These are phyloP conservation scores for Crocodylus rhombifer DNA, from an alignment of 2,797 vertebrate species.

Conservation along the genomic window DNA sequence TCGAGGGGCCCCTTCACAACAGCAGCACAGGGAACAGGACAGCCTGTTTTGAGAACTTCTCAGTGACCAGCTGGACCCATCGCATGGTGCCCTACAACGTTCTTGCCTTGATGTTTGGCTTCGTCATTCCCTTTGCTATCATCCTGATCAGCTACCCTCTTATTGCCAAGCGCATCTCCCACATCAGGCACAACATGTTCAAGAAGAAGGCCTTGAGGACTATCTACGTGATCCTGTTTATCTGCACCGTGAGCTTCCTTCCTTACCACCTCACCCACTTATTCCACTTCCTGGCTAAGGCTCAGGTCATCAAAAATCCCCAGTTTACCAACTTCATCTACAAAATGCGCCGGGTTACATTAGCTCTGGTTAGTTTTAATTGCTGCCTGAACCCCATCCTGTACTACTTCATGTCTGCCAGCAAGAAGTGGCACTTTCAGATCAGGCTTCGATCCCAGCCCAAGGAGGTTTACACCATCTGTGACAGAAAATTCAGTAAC, in stretches of 20 bases:
- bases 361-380: slow-evolving; percentile 85
- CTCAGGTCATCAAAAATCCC: slow-evolving; percentile 59
- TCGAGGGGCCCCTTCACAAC: slow-evolving; percentile 78
- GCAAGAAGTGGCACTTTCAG: slow-evolving; percentile 73
- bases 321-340: slow-evolving; percentile 49
- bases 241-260: slow-evolving; percentile 87
- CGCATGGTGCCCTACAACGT: slow-evolving; percentile 74
- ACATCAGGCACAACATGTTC: slow-evolving; percentile 52
- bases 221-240: slow-evolving; percentile 81
- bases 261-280: slow-evolving; percentile 86
- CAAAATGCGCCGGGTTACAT: slow-evolving; percentile 79
- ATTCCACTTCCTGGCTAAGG: slow-evolving; percentile 80
- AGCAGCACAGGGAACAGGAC: rapidly evolving
- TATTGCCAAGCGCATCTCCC: slow-evolving; percentile 73
- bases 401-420: slow-evolving; percentile 82
- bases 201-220: slow-evolving; percentile 76
- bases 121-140: slow-evolving; percentile 80
- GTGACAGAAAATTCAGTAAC: rapidly evolving
- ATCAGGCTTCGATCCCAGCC: slow-evolving; percentile 53
- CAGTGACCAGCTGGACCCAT: slow-evolving; percentile 62
- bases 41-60: slow-evolving; percentile 85
- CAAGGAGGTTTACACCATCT: slow-evolving; percentile 77
- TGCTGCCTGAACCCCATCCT: slow-evolving; percentile 88
- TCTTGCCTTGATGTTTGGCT: slow-evolving; percentile 81
- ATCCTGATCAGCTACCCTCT: slow-evolving; percentile 83